Evolutionary conservation across 2,113 vertebrate genomes (phyloP), one percentile per base, ranked within the genome.

Genomic region (Nothocercus nigrocapillus): DNA sequence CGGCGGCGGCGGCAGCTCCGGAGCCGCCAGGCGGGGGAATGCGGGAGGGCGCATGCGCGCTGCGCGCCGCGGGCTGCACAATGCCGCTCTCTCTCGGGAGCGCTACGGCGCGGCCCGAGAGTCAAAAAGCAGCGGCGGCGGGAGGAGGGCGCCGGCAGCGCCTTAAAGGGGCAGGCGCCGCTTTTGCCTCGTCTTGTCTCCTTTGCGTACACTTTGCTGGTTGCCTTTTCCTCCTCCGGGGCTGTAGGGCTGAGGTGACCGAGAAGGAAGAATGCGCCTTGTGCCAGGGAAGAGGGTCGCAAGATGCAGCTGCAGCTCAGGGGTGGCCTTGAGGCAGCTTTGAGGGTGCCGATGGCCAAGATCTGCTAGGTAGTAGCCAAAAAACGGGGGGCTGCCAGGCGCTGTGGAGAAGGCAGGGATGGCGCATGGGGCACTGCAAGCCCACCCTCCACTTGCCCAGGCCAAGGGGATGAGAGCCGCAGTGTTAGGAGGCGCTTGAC

Each of bases 31-130:
- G 94, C 89, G 89, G 81, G 82, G 93, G 70, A 88, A 73, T 74
- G 74, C 16, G 79, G 68, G 12, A 24, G 1, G 21, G 89, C 94
- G 96, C 96, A 69, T 92, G 95, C 95, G 95, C 93, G 53, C 2
- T 82, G 13, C 12, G 74, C 78, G 86, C 88, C 92, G 45, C 36
- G 80, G 88, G 93, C 85, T 61, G 88, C 90, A 94, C 92, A 96
- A 94, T 93, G 87, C 87, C 96, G 87, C 95, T 95, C 94, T 73
- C 89, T 90, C 85, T 34, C 75, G 61, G 78, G 94, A 82, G 63
- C 59, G 76, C 70, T 96, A 95, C 89, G 95, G 95, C 11, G 13
- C 11, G 81, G 45, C 86, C 9, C 42, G 77, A 83, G 82, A 38
- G 91, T 30, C 88, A 90, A 90, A 94, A 88, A 64, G 24, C 4